Evolutionary conservation across 30 jellyfish, hydroid and myxozoan species (phyloP).

Genomic region (Rhopilema esculentum): DNA sequence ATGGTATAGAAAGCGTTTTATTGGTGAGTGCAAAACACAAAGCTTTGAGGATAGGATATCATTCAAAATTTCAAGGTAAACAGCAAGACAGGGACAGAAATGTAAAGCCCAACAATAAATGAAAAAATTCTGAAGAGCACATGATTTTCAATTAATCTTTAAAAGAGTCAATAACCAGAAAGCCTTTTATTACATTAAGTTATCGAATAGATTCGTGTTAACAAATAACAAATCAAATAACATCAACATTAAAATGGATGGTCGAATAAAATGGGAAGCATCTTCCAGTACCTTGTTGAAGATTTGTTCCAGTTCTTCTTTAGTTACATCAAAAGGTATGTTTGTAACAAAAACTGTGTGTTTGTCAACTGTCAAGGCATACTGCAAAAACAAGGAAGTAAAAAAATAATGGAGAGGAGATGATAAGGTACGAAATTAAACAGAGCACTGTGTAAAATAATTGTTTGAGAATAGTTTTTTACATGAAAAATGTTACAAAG

Average conservation of each 20-base stretch:
- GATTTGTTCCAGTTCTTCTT: conserved; percentile 79
- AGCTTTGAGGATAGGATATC: no score
- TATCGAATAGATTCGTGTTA: no score
- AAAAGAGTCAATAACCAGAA: no score
- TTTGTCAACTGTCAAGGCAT: conserved; percentile 78
- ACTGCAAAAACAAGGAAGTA: conserved; percentile 49
- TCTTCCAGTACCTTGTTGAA: conserved; percentile 71
- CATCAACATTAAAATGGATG: background rate
- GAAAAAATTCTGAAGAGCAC: no score
- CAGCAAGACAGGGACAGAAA: no score
- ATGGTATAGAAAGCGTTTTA: no score
- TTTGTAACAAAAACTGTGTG: conserved; percentile 94
- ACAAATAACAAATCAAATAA: background rate
- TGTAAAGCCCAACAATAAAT: no score
- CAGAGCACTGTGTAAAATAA: background rate
- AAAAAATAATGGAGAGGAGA: background rate
- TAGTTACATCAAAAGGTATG: conserved; percentile 79
- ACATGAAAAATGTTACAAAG: no score
- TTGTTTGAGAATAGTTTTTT: background rate
- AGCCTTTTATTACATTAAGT: no score
- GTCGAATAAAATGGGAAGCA: background rate
- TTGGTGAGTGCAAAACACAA: no score
- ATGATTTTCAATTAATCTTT: no score
- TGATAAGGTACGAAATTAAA: background rate
- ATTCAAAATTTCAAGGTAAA: no score